A percentile compares a stretch with the other conserved stretches of the same genome.
Conservation (phyloP, 2,113 vertebrate genomes). For the Otis tarda region DNA sequence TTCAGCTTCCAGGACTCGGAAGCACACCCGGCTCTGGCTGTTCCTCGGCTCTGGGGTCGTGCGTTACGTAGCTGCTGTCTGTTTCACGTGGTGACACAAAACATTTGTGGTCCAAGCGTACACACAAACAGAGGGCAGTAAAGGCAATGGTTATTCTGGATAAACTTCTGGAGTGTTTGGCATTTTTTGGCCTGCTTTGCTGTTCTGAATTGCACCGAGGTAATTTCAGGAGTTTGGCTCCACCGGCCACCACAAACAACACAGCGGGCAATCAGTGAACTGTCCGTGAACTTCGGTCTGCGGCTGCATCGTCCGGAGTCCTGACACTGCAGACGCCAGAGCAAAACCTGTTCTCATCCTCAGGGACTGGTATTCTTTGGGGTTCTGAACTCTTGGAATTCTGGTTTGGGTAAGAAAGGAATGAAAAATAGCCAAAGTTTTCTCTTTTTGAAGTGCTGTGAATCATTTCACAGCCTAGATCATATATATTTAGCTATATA, state of each 20-base stretch:
- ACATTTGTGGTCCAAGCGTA: accelerated
- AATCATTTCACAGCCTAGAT: background rate
- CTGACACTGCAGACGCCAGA: background rate
- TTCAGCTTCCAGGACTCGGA: background rate
- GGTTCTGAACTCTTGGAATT: background rate
- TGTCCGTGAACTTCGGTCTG: background rate
- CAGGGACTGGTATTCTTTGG: background rate
- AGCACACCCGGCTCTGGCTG: too few relatives aligned
- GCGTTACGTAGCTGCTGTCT: background rate
- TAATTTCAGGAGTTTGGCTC: background rate
- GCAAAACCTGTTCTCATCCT: background rate
- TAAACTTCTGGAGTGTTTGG: background rate
- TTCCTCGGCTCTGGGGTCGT: too few relatives aligned
- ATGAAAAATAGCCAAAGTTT: background rate
- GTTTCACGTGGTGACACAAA: background rate
- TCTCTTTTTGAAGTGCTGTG: background rate
- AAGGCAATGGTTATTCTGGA: background rate
- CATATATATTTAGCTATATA: background rate
- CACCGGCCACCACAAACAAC: background rate
- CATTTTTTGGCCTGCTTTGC: background rate
- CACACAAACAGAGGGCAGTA: background rate
- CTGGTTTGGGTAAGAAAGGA: background rate
- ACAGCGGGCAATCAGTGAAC: background rate
- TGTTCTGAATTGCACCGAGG: background rate
- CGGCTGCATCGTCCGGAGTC: accelerated